Percentiles rank a stretch among this genome's conserved stretches.
These are phyloP conservation scores for Clarias gariepinus DNA, from an alignment of 2,113 vertebrate genomes.

Conservation along the genomic window DNA sequence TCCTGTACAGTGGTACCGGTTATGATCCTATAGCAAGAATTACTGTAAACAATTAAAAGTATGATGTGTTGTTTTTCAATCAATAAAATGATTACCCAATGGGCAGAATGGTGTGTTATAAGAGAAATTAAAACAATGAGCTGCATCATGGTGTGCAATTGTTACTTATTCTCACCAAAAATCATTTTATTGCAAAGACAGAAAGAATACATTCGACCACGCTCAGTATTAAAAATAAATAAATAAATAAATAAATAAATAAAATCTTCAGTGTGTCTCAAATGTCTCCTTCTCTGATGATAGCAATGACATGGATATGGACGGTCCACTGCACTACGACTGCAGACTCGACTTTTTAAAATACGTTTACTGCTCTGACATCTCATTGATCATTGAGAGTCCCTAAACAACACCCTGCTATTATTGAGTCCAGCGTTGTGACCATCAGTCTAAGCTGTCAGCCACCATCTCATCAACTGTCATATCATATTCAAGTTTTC, in stretches of 20 bases:
- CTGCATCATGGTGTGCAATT: background rate
- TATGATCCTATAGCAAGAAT: background rate
- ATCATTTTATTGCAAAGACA: background rate
- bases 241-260: too few species aligned
- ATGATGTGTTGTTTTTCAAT: background rate
- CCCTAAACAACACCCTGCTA: slow-evolving; percentile 45
- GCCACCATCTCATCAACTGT: slow-evolving; percentile 38
- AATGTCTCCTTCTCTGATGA: background rate
- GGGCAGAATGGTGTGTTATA: background rate
- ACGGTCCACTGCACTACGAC: background rate
- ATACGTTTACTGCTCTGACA: background rate
- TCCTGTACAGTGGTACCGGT: background rate
- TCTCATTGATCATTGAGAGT: slow-evolving; percentile 2
- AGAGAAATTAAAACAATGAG: background rate
- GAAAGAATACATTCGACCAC: background rate
- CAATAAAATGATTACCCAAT: background rate
- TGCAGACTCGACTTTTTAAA: background rate
- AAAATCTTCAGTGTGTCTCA: background rate
- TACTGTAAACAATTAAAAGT: background rate
- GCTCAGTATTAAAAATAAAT: background rate
- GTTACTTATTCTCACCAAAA: background rate
- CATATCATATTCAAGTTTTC: slow-evolving; percentile 48
- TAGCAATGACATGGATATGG: background rate
- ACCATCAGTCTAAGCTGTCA: slow-evolving; percentile 59
- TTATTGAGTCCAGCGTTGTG: slow-evolving; percentile 49